Conservation (phyloP, 2,113 vertebrate genomes). For the Malurus melanocephalus region DNA sequence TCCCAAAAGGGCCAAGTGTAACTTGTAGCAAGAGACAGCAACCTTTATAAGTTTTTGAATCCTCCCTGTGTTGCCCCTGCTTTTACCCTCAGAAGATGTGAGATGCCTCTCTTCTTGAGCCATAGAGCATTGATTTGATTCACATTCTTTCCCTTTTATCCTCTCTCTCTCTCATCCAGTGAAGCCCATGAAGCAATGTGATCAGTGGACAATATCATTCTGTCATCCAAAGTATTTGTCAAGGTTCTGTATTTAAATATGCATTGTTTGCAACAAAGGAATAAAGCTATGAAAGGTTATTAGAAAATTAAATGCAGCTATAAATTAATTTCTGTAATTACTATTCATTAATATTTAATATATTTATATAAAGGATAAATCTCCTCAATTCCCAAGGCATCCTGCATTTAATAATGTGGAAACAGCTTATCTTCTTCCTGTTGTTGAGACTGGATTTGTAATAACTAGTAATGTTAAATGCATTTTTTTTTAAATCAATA, state of each 20-base stretch:
- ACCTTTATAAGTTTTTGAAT: background rate
- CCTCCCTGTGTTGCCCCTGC: background rate
- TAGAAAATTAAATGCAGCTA: constrained; percentile 67
- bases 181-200: background rate
- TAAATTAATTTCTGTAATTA: constrained; percentile 77
- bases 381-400: constrained; percentile 67
- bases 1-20: background rate
- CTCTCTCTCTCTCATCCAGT: background rate
- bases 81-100: background rate
- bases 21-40: background rate
- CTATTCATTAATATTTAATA: constrained; percentile 77
- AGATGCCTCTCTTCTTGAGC: background rate
- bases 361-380: constrained; percentile 72
- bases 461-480: constrained; percentile 88
- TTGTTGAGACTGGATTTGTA: constrained; percentile 81
- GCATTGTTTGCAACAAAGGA: constrained; percentile 32
- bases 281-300: constrained; percentile 57
- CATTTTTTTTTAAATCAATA: constrained; percentile 83
- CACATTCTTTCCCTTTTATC: background rate
- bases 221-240: constrained; percentile 2
- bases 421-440: constrained; percentile 69
- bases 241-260: constrained; percentile 52
- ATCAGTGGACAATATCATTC: background rate
- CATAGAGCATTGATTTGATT: background rate
- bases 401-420: constrained; percentile 74